Evolutionary conservation across 2,888 invertebrate genomes (phyloP).

Genomic region (Cataglyphis cursor): DNA sequence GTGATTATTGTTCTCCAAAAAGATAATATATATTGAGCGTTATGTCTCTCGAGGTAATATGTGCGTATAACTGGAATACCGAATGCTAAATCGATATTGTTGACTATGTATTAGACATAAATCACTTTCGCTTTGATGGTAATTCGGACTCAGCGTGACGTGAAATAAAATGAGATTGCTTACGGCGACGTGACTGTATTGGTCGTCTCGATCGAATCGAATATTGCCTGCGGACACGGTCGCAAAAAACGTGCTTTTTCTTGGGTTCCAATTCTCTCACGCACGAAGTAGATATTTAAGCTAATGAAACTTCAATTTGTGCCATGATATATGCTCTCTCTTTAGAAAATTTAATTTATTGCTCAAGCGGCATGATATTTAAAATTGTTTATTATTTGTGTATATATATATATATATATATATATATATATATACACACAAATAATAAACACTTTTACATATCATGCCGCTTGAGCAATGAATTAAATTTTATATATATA

Average conservation of each 20-base stretch:
- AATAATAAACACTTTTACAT: no score
- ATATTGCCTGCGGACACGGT: conserved; percentile 62
- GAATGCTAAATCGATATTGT: conserved; percentile 20
- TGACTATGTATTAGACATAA: conserved; percentile 41
- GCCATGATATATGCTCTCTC: neutral
- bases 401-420: no score
- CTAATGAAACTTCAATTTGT: conserved; percentile 3
- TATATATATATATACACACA: no score
- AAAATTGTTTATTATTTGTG: no score
- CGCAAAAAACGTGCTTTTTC: conserved; percentile 57
- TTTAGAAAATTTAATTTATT: neutral
- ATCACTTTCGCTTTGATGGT: conserved; percentile 54
- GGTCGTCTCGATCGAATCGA: conserved; percentile 35
- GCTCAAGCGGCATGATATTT: conserved; percentile 7
- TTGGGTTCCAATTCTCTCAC: conserved; percentile 23
- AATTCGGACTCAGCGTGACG: conserved; percentile 1
- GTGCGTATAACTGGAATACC: conserved; percentile 18
- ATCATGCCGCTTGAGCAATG: no score
- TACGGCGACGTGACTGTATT: conserved; percentile 19
- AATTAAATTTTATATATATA: no score
- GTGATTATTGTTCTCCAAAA: conserved; percentile 54
- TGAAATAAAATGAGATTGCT: conserved; percentile 49
- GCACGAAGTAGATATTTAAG: neutral
- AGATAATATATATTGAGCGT: conserved; percentile 41
- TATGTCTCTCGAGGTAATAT: conserved; percentile 34